Percentiles rank a stretch among this genome's conserved stretches.
These are phyloP conservation scores for Drosophila lowei DNA, from an alignment of 1,140 invertebrate genomes.

Conservation along the genomic window DNA sequence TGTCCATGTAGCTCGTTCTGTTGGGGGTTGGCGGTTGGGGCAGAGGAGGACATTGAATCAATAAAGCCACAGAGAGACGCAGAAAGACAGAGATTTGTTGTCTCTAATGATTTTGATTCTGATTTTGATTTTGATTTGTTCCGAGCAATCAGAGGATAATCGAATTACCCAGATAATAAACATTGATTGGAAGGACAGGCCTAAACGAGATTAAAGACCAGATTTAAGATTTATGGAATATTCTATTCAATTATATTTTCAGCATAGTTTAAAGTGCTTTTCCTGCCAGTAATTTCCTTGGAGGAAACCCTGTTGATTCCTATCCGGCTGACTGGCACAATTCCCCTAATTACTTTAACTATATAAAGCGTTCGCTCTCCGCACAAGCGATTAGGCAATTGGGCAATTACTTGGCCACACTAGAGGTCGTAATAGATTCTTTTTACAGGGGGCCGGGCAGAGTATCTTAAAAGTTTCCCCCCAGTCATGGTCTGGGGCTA, in stretches of 20 bases:
- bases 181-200: conserved; percentile 37
- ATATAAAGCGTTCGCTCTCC: conserved; percentile 22
- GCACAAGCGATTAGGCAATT: conserved; percentile 54
- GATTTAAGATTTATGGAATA: too few species aligned
- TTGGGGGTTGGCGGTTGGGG: background rate
- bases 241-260: too few species aligned
- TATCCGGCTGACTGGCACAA: conserved; percentile 30
- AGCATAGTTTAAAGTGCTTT: too few species aligned
- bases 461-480: conserved; percentile 39
- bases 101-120: conserved; percentile 2
- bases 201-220: conserved; percentile 8
- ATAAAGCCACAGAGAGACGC: conserved; percentile 16
- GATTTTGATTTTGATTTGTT: conserved; percentile 36
- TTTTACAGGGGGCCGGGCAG: conserved; percentile 8
- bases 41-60: conserved; percentile 19
- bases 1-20: too few species aligned
- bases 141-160: conserved; percentile 43
- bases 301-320: conserved; percentile 1
- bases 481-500: conserved; percentile 19
- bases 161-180: conserved; percentile 57
- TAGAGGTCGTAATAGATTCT: conserved; percentile 16
- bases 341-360: conserved; percentile 31
- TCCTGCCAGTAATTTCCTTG: background rate
- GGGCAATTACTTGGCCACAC: conserved; percentile 40
- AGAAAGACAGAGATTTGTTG: conserved; percentile 32